phyloP scores from a whole-genome alignment of 2,113 vertebrate species.

The Lucifuga dentata region DNA sequence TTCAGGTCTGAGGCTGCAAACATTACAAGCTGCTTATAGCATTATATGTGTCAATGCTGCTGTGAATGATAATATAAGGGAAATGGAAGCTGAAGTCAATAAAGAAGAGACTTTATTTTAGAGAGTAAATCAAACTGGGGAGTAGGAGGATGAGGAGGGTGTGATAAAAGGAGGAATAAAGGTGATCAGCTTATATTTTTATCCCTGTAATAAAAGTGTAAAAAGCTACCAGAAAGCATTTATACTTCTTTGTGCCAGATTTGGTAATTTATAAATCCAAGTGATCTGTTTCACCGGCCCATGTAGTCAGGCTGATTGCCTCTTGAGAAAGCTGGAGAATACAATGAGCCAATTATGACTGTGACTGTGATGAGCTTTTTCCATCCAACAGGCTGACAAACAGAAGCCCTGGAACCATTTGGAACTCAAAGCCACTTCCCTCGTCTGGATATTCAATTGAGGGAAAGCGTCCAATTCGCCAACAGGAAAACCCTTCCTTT shows the following conservation, averaged over 20 bases:
- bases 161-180: not conserved
- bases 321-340: not conserved
- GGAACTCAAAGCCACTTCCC: not conserved
- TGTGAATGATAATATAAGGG: not conserved
- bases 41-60: too few relatives aligned
- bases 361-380: conserved; percentile 5
- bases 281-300: conserved; percentile 4
- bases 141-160: not conserved
- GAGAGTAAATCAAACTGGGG: not conserved
- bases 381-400: not conserved
- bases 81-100: not conserved
- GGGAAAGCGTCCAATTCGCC: not conserved
- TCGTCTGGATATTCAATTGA: conserved; percentile 28
- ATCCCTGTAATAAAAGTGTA: conserved; percentile 2
- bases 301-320: not conserved
- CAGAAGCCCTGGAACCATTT: not conserved
- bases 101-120: not conserved
- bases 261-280: conserved; percentile 17
- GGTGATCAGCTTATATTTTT: conserved; percentile 18
- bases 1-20: too few relatives aligned
- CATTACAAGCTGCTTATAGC: too few relatives aligned
- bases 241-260: conserved; percentile 18
- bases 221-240: not conserved
- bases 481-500: conserved; percentile 1
- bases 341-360: not conserved